A percentile compares a stretch with the other conserved stretches of the same genome.
These are phyloP conservation scores for Isurus oxyrinchus DNA, from an alignment of 2,113 vertebrate genomes.

Conservation along the genomic window DNA sequence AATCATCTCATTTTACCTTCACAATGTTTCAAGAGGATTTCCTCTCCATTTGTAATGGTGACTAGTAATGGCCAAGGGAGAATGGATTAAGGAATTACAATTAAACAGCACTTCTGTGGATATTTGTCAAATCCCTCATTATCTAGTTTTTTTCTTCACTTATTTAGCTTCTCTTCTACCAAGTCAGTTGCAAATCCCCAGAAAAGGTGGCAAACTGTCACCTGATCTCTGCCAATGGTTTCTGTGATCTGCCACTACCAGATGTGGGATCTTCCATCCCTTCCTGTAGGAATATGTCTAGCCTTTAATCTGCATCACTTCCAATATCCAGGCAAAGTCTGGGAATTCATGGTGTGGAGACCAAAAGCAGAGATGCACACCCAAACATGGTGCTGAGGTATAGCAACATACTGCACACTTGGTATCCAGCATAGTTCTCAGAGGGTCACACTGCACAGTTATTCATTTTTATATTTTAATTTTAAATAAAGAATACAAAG, in stretches of 20 bases:
- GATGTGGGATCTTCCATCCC: neutral
- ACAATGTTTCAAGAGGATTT: neutral
- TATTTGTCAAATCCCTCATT: neutral
- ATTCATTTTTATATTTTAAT: neutral
- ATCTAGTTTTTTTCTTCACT: neutral
- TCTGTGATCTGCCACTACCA: neutral
- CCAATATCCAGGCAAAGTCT: neutral
- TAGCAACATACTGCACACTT: neutral
- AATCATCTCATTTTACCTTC: neutral
- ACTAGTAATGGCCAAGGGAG: neutral
- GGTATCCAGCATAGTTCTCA: neutral
- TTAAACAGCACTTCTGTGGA: neutral
- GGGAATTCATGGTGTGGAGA: neutral
- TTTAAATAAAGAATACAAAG: neutral
- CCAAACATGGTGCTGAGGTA: neutral
- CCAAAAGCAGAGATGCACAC: neutral
- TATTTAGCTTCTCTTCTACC: neutral
- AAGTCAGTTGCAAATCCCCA: neutral
- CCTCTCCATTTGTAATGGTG: neutral
- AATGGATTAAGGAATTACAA: neutral
- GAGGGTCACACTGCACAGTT: neutral
- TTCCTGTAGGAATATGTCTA: neutral
- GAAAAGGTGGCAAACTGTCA: neutral
- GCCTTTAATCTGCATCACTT: neutral
- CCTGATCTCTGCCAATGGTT: neutral